phyloP scores from a whole-genome alignment of 30 jellyfish, hydroid and myxozoan genomes.

The Aurelia sp. region DNA sequence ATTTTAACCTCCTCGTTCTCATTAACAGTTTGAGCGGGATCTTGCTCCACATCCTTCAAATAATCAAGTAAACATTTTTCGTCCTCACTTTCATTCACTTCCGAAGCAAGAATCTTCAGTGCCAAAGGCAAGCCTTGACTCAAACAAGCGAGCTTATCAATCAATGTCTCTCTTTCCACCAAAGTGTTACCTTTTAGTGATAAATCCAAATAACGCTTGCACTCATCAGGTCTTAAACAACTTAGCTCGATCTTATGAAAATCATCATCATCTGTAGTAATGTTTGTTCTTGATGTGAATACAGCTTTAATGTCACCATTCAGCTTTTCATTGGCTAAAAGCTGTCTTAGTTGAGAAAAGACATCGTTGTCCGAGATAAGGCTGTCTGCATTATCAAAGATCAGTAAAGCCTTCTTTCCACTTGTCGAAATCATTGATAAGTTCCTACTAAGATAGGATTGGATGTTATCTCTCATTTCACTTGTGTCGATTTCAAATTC shows the following conservation, averaged over 20 bases:
- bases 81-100: background rate
- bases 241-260: background rate
- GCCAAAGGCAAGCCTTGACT: constrained; percentile 36
- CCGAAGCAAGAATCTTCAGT: constrained; percentile 5
- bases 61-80: constrained; percentile 10
- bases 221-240: background rate
- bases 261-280: no score
- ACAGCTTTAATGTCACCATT: constrained; percentile 5
- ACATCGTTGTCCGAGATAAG: background rate
- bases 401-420: background rate
- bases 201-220: background rate
- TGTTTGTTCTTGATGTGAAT: no score
- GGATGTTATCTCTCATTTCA: background rate
- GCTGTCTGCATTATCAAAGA: constrained; percentile 36
- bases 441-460: background rate
- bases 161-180: background rate
- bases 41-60: constrained; percentile 1
- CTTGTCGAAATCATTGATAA: constrained; percentile 6
- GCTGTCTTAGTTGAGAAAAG: background rate
- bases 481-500: constrained; percentile 18
- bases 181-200: background rate
- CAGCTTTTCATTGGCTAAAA: background rate
- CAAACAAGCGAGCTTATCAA: background rate
- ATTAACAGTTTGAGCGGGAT: background rate
- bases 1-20: background rate